These are phyloP conservation scores for Bombylius discolor DNA, from an alignment of 2,888 invertebrate genomes.

Conservation along the genomic window DNA sequence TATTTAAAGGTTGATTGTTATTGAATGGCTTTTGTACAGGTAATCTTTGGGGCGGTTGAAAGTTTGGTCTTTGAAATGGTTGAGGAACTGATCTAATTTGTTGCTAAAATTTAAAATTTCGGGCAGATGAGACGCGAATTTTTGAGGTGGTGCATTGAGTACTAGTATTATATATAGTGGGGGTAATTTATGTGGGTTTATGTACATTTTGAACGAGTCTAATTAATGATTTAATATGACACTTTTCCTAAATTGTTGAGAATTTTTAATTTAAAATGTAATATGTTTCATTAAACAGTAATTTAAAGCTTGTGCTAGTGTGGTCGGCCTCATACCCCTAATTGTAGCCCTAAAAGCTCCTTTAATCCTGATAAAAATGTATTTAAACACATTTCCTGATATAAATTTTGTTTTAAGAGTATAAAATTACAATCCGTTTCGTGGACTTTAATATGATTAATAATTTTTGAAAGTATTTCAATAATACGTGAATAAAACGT, in stretches of 20 bases:
- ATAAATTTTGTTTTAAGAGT: constrained; percentile 11
- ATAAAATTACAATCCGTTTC: constrained; percentile 12
- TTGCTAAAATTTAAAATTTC: too few relatives aligned
- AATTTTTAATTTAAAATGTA: background rate
- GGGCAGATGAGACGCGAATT: too few relatives aligned
- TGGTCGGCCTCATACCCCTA: constrained; percentile 14
- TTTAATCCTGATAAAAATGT: too few relatives aligned
- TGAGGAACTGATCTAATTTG: too few relatives aligned
- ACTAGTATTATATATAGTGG: too few relatives aligned
- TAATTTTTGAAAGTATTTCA: constrained; percentile 12
- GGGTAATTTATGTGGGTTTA: too few relatives aligned
- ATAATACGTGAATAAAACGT: constrained; percentile 10
- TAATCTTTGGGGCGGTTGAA: too few relatives aligned
- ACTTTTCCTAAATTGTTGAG: background rate
- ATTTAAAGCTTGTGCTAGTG: constrained; percentile 13
- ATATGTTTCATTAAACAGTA: constrained; percentile 14
- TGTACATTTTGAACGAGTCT: background rate
- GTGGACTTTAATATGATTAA: constrained; percentile 13
- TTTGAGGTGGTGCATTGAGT: too few relatives aligned
- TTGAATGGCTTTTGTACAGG: too few relatives aligned
- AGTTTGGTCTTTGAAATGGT: too few relatives aligned
- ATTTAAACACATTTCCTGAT: constrained; percentile 16
- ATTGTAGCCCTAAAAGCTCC: constrained; percentile 17
- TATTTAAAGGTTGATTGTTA: too few relatives aligned
- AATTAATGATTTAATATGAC: background rate